A percentile compares a stretch with the other conserved stretches of the same genome.
Conservation (phyloP, 2,797 vertebrate genomes). For the Aplochiton taeniatus region DNA sequence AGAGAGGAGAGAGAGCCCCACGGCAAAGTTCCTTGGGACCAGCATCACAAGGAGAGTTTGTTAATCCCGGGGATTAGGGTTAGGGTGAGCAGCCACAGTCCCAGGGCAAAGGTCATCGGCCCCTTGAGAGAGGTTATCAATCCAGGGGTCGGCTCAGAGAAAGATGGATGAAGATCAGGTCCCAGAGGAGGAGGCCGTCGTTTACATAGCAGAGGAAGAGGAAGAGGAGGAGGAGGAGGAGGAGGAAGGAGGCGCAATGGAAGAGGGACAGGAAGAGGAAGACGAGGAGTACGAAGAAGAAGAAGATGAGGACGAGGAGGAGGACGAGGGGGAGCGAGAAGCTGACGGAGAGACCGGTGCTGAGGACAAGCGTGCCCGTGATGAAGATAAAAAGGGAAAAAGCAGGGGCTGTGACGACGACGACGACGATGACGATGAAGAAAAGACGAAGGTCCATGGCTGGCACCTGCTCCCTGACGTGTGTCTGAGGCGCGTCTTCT, state of each 20-base stretch:
- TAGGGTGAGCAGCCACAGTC: too few relatives aligned
- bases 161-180: background rate
- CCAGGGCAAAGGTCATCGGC: too few relatives aligned
- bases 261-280: background rate
- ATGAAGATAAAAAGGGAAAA: background rate
- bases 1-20: too few relatives aligned
- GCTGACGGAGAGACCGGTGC: background rate
- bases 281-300: background rate
- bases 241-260: background rate
- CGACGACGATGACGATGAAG: background rate
- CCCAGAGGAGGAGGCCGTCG: background rate
- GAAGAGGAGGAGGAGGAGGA: background rate
- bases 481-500: constrained; percentile 70
- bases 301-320: background rate
- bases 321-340: background rate
- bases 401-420: background rate
- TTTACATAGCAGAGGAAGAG: background rate
- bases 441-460: background rate
- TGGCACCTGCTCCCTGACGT: constrained; percentile 71
- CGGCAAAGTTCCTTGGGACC: too few relatives aligned
- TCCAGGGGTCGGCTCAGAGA: background rate
- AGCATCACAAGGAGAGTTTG: too few relatives aligned
- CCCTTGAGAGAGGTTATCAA: too few relatives aligned
- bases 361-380: background rate
- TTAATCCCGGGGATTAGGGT: too few relatives aligned